Evolutionary conservation across 1,140 invertebrate species (phyloP).

Genomic region (Calephelis nemesis): DNA sequence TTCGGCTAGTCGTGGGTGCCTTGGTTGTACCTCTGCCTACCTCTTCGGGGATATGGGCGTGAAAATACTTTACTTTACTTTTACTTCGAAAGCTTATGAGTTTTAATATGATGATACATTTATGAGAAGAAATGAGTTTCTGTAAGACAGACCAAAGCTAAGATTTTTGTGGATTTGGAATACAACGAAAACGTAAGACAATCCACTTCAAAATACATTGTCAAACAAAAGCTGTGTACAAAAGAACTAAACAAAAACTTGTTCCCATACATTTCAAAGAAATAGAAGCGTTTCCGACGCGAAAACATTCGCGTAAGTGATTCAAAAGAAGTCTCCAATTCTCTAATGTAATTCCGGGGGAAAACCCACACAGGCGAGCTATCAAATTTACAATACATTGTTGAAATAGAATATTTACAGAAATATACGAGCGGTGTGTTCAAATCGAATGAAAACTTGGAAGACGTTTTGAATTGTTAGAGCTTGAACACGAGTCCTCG

Average conservation of each 20-base stretch:
- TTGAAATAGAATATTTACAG: conserved; percentile 16
- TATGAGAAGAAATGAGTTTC: too few species aligned
- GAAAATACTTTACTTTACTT: too few species aligned
- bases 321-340: conserved; percentile 14
- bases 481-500: background rate
- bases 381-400: conserved; percentile 17
- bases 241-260: background rate
- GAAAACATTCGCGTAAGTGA: conserved; percentile 13
- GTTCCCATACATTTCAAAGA: conserved; percentile 1
- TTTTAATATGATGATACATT: too few species aligned
- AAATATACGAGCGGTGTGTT: conserved; percentile 9
- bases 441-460: conserved; percentile 6
- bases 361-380: conserved; percentile 7
- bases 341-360: conserved; percentile 11
- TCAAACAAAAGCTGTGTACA: too few species aligned
- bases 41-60: too few species aligned
- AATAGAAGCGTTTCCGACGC: conserved; percentile 6
- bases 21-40: too few species aligned
- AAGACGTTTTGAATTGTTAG: conserved; percentile 8
- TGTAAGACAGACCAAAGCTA: too few species aligned
- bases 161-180: too few species aligned
- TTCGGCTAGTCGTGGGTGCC: too few species aligned
- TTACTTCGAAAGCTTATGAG: too few species aligned
- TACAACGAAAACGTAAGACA: too few species aligned
- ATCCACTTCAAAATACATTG: too few species aligned